Percentiles rank a stretch among this genome's conserved stretches.
phyloP scores from a whole-genome alignment of 2,797 vertebrate species.

The Melanotaenia maccullochi region DNA sequence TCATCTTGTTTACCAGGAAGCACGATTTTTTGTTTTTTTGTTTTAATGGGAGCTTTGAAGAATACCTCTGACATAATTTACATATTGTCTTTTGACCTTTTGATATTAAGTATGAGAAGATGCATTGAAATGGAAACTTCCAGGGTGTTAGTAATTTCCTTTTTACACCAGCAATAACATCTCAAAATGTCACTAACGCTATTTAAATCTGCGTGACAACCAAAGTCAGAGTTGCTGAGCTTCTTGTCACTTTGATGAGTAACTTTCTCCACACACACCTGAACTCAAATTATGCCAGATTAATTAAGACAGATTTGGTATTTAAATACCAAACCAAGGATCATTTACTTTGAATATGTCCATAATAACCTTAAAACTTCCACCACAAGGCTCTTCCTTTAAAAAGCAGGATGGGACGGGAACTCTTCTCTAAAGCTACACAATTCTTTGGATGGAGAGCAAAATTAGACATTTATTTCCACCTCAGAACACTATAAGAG shows the following conservation, averaged over 20 bases:
- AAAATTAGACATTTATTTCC: background rate
- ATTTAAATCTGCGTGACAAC: constrained; percentile 67
- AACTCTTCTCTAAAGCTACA: background rate
- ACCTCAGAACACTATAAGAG: background rate
- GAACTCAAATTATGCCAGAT: constrained; percentile 28
- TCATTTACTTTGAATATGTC: constrained; percentile 5
- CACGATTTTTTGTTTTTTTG: constrained; percentile 28
- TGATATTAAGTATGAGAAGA: constrained; percentile 64
- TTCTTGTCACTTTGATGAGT: constrained; percentile 44
- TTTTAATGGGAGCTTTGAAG: constrained; percentile 43
- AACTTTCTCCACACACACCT: constrained; percentile 6
- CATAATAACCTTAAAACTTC: constrained; percentile 15
- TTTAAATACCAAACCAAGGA: constrained; percentile 24
- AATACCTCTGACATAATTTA: constrained; percentile 63
- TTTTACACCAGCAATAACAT: constrained; percentile 67
- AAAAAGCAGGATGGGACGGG: background rate
- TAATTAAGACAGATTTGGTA: constrained; percentile 27
- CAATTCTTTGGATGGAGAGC: background rate
- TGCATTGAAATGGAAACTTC: constrained; percentile 55
- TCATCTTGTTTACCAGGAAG: constrained; percentile 8
- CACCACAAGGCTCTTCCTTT: background rate
- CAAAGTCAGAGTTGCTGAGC: constrained; percentile 48
- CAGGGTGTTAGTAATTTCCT: constrained; percentile 66
- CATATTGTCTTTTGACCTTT: constrained; percentile 78
- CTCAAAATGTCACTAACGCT: constrained; percentile 70